A percentile compares a stretch with the other conserved stretches of the same genome.
Conservation (phyloP, 2,113 vertebrate genomes). For the Tyrannus savana region DNA sequence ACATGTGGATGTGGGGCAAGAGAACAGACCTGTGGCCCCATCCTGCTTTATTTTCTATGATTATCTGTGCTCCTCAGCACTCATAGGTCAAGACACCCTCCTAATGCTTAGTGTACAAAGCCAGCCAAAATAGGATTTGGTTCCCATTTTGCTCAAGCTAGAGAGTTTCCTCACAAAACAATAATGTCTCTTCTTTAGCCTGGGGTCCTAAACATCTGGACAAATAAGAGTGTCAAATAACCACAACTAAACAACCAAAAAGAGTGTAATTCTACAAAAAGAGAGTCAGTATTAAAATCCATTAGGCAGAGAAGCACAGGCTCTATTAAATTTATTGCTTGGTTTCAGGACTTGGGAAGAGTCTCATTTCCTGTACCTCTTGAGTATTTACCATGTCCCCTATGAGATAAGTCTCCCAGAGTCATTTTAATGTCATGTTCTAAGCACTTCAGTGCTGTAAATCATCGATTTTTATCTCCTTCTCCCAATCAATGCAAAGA, state of each 20-base stretch:
- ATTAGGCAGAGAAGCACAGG: conserved; percentile 24
- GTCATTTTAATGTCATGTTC: conserved; percentile 67
- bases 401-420: conserved; percentile 61
- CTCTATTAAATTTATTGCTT: conserved; percentile 58
- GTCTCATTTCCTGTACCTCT: conserved; percentile 62
- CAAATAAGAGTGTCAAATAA: conserved; percentile 1
- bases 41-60: background rate
- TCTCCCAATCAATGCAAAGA: conserved; percentile 68
- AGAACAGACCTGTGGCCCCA: background rate
- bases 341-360: conserved; percentile 54
- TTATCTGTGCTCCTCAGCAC: background rate
- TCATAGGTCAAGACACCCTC: background rate
- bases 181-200: background rate
- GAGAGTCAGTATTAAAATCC: conserved; percentile 23
- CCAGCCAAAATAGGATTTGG: background rate
- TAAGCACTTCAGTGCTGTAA: conserved; percentile 45
- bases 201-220: background rate
- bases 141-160: background rate
- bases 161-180: background rate
- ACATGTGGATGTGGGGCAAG: background rate
- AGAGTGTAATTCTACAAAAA: background rate
- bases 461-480: conserved; percentile 73
- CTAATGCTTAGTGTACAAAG: background rate
- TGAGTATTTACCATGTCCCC: conserved; percentile 59
- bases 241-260: background rate